Evolutionary conservation across 1,140 invertebrate species (phyloP), one percentile per base, ranked within the genome.

Genomic region (Drosophila erecta): DNA sequence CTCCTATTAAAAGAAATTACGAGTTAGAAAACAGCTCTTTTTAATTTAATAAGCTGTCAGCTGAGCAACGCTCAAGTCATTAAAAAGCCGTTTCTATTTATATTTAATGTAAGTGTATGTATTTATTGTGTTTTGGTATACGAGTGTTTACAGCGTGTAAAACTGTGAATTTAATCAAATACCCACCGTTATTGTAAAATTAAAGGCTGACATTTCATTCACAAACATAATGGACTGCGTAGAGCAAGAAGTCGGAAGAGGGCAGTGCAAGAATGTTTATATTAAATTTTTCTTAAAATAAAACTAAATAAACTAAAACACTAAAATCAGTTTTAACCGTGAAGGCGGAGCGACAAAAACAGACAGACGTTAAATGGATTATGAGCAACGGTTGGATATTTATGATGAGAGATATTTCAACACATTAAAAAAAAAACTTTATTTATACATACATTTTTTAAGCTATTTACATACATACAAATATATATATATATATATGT

Each of bases 321-420:
- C 2, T 22, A 22, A 72, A 11, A 11, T 4, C 3, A 54, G 7
- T 61, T 47, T 54, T 12, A 75, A 81, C 70, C 62, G 59, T 38
- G 69, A 76, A 53, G 47, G 44, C 56, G 55, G 75, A 76, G 59
- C 76, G 65, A 73, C 83, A 79, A 54, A 47, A 57, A 50, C 20
- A 79, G 50, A 72, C 70, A 85, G 64, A 70, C 50, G 70, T 66
- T 49, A 58, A 72, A 72, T 30, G 69, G 44, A 44, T 73, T 55
- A 30, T 70, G 41, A 35, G 27, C 24, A 58, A 58, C 43, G 27
- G 40, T 33, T 20, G 62, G 35, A 67, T 72, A 55, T 56, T 66
- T 81, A 55, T 74, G 60, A 71, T 76, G 66, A 58, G 71, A 71
- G 41, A 72, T 60, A 15, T 69, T 57, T 58, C 62, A 78, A 58